Evolutionary conservation across 2,888 invertebrate species (phyloP).

Genomic region (Lycocerus yunnanus): DNA sequence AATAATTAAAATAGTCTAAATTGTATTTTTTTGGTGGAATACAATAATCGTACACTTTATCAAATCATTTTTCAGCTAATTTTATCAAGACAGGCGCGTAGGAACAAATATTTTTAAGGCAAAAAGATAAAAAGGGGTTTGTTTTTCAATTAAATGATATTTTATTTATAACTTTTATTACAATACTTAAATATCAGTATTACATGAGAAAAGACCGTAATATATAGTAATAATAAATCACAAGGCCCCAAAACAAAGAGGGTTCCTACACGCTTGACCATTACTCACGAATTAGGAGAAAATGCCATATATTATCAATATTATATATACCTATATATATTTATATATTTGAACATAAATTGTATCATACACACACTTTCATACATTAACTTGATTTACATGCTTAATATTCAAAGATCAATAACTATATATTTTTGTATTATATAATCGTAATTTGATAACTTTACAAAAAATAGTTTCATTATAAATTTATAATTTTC

Average conservation of each 20-base stretch:
- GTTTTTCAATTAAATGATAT: slow-evolving; percentile 48
- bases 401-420: slow-evolving; percentile 47
- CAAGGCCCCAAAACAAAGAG: slow-evolving; percentile 40
- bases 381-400: slow-evolving; percentile 37
- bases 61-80: slow-evolving; percentile 52
- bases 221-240: slow-evolving; percentile 33
- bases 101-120: slow-evolving; percentile 33
- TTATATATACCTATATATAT: slow-evolving; percentile 40
- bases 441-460: slow-evolving; percentile 48
- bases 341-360: slow-evolving; percentile 6
- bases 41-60: slow-evolving; percentile 54
- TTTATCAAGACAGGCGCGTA: slow-evolving; percentile 46
- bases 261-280: slow-evolving; percentile 47
- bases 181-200: slow-evolving; percentile 36
- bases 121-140: neutral
- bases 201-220: slow-evolving; percentile 31
- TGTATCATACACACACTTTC: slow-evolving; percentile 50
- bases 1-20: slow-evolving; percentile 3
- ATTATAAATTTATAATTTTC: slow-evolving; percentile 48
- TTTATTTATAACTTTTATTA: slow-evolving; percentile 40
- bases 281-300: slow-evolving; percentile 56
- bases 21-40: slow-evolving; percentile 15
- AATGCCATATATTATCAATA: slow-evolving; percentile 49
- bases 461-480: slow-evolving; percentile 57
- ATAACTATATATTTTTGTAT: slow-evolving; percentile 51